These are phyloP conservation scores for Hycleus phaleratus DNA, from an alignment of 1,140 invertebrate genomes.

Conservation along the genomic window DNA sequence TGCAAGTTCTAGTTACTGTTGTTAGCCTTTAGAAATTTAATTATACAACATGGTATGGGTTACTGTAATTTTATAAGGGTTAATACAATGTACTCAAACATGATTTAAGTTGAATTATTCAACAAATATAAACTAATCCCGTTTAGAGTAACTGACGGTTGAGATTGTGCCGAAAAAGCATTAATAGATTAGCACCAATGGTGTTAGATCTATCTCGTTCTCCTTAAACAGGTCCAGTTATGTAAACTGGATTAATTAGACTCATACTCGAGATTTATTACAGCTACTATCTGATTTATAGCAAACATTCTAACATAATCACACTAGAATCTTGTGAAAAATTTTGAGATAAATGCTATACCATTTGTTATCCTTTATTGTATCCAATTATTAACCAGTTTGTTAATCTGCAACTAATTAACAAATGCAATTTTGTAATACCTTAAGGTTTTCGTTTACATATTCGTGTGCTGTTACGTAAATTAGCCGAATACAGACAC, in stretches of 20 bases:
- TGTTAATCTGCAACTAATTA: no score
- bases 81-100: constrained; percentile 6
- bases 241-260: constrained; percentile 5
- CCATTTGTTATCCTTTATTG: no score
- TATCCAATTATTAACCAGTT: no score
- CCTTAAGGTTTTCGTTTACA: no score
- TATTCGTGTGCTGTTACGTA: no score
- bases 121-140: background rate
- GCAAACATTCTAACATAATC: no score
- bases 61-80: constrained; percentile 2
- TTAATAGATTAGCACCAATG: background rate
- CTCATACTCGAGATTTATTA: constrained; percentile 6
- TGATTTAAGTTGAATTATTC: constrained; percentile 7
- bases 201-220: constrained; percentile 1
- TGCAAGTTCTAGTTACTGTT: constrained; percentile 1
- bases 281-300: background rate
- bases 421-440: no score
- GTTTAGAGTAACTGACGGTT: background rate
- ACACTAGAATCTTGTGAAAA: no score
- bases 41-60: constrained; percentile 18
- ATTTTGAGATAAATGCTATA: no score
- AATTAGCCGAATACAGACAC: no score
- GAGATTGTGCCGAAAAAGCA: no score
- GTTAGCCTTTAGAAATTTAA: constrained; percentile 16
- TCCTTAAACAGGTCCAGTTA: constrained; percentile 1